phyloP scores from a whole-genome alignment of 2,113 vertebrate genomes.

The Sinocyclocheilus grahami region DNA sequence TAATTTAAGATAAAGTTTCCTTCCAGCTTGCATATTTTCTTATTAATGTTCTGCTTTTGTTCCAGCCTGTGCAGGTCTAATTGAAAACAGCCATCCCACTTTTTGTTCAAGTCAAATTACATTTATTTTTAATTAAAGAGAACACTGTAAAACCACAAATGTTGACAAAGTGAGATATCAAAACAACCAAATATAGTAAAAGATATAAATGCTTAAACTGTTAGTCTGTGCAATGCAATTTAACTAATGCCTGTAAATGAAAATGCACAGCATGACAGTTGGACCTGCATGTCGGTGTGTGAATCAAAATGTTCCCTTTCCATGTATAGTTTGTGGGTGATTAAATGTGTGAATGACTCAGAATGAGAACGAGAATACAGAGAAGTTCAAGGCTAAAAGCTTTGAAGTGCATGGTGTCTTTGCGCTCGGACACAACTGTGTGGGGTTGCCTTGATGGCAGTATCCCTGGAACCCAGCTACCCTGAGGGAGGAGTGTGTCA shows the following conservation, averaged over 20 bases:
- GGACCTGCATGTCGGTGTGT: not conserved
- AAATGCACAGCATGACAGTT: not conserved
- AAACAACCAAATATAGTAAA: not conserved
- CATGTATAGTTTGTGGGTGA: not conserved
- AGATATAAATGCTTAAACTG: not conserved
- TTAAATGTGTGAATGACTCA: slow-evolving; percentile 2
- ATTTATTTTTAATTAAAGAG: not conserved
- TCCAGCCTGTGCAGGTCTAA: not conserved
- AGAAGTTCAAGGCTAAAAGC: not conserved
- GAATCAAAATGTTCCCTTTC: not conserved
- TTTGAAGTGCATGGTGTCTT: not conserved
- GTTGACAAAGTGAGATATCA: not conserved
- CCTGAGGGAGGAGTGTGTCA: slow-evolving; percentile 17
- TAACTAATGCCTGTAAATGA: not conserved
- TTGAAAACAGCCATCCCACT: not conserved
- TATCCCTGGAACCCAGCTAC: slow-evolving; percentile 31
- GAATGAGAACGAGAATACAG: not conserved
- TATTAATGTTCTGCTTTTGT: not conserved
- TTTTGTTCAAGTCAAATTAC: not conserved
- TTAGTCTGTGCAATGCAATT: not conserved
- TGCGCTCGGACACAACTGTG: not conserved
- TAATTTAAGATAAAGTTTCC: not conserved
- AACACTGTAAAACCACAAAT: not conserved
- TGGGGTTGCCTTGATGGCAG: slow-evolving; percentile 39
- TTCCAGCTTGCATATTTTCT: not conserved